Evolutionary conservation across 1,140 invertebrate species (phyloP).

Genomic region (Eumeta japonica): DNA sequence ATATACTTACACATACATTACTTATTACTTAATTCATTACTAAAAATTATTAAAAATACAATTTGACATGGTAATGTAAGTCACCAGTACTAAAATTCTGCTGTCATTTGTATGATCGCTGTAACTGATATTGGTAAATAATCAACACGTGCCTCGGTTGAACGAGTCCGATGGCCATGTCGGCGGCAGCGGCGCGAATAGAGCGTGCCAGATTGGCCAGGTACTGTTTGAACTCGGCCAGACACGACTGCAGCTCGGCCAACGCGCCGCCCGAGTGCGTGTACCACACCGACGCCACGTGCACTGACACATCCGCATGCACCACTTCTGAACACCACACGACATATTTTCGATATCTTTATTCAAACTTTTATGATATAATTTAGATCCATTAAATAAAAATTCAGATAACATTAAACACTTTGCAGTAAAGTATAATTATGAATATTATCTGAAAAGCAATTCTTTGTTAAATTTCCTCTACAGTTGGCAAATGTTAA

Average conservation of each 20-base stretch:
- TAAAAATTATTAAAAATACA: no score
- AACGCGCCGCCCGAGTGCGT: slow-evolving; percentile 86
- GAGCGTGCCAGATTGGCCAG: slow-evolving; percentile 75
- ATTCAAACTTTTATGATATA: not conserved
- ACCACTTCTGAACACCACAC: slow-evolving; percentile 23
- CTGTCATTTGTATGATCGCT: no score
- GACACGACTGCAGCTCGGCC: slow-evolving; percentile 81
- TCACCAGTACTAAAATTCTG: no score
- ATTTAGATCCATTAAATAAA: not conserved
- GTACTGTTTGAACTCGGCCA: slow-evolving; percentile 69
- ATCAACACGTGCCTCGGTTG: slow-evolving; percentile 60
- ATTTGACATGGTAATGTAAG: no score
- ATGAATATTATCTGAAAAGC: no score
- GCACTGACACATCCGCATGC: slow-evolving; percentile 60
- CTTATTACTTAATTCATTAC: no score
- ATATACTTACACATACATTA: no score
- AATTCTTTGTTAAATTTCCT: no score
- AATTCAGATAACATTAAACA: not conserved
- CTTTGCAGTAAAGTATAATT: not conserved
- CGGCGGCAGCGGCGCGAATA: slow-evolving; percentile 85
- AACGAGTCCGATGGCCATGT: slow-evolving; percentile 90
- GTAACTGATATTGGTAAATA: not conserved
- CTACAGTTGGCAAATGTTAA: no score
- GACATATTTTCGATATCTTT: not conserved
- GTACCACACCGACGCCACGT: slow-evolving; percentile 91